These are phyloP conservation scores for Rhyacichthys aspro DNA, from an alignment of 2,797 vertebrate species.

Conservation along the genomic window DNA sequence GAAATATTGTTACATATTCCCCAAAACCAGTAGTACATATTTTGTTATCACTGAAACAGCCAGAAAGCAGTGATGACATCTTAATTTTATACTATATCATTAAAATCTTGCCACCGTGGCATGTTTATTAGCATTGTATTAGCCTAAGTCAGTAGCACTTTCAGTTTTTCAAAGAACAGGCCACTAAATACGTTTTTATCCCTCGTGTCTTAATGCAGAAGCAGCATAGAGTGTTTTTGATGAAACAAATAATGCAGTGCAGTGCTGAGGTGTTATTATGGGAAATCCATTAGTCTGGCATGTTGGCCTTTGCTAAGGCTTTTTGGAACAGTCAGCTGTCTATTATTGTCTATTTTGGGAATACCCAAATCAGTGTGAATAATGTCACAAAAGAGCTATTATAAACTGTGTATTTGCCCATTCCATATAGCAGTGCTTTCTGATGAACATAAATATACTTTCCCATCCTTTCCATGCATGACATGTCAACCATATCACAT, in stretches of 20 bases:
- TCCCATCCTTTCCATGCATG: no score
- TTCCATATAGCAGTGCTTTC: not conserved
- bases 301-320: slow-evolving; percentile 14
- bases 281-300: slow-evolving; percentile 62
- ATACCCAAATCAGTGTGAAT: slow-evolving; percentile 42
- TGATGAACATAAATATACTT: not conserved
- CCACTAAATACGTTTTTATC: no score
- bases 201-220: no score
- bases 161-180: no score
- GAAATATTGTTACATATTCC: slow-evolving; percentile 1
- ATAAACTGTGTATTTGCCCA: not conserved
- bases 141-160: no score
- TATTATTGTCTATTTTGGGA: slow-evolving; percentile 40
- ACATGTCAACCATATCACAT: not conserved
- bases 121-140: no score
- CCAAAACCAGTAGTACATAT: not conserved
- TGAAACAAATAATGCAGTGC: slow-evolving; percentile 20
- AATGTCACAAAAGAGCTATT: slow-evolving; percentile 20
- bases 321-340: slow-evolving; percentile 25
- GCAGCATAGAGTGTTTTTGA: not conserved
- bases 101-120: no score
- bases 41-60: not conserved
- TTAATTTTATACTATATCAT: no score
- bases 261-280: slow-evolving; percentile 50
- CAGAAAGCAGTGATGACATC: not conserved